These are phyloP conservation scores for Oceanodroma tethys DNA, from an alignment of 2,113 vertebrate genomes.

Conservation along the genomic window DNA sequence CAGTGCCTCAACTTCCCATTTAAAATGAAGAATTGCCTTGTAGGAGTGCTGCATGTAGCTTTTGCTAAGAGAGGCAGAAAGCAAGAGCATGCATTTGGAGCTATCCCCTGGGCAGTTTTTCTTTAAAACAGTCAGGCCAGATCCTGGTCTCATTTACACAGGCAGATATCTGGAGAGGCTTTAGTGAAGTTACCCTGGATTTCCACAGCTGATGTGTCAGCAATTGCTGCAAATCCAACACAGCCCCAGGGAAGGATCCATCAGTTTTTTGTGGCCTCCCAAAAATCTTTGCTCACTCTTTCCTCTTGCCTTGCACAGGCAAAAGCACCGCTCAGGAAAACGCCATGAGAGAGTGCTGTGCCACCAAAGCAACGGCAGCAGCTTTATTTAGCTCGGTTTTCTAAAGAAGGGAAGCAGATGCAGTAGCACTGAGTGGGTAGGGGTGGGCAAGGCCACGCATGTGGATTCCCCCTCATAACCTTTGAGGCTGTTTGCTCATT, in stretches of 20 bases:
- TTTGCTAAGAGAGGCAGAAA: neutral
- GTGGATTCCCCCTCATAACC: neutral
- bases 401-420: neutral
- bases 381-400: neutral
- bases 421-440: neutral
- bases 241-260: neutral
- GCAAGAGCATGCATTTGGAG: neutral
- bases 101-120: neutral
- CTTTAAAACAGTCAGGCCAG: neutral
- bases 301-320: neutral
- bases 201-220: neutral
- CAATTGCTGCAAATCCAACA: neutral
- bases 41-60: neutral
- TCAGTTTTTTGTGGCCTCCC: neutral
- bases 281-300: neutral
- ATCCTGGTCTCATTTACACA: neutral
- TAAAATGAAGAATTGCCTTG: neutral
- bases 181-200: neutral
- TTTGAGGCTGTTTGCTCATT: neutral
- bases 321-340: neutral
- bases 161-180: neutral
- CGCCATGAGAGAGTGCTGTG: rapidly evolving
- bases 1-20: neutral
- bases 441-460: neutral
- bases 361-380: neutral